These are phyloP conservation scores for Pao palembangensis DNA, from an alignment of 2,113 vertebrate genomes.

Conservation along the genomic window DNA sequence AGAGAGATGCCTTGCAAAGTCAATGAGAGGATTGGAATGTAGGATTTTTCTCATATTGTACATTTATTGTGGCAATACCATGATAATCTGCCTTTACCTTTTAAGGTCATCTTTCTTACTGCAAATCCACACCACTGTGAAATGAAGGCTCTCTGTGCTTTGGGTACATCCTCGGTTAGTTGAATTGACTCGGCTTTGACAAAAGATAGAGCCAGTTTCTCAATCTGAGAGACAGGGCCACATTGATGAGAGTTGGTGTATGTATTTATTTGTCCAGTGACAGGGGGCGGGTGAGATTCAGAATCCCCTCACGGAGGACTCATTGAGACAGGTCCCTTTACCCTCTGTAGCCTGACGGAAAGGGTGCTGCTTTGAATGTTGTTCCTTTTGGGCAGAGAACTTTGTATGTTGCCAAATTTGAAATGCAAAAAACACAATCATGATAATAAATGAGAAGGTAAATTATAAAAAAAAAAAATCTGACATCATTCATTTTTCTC, in stretches of 20 bases:
- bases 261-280: conserved; percentile 21
- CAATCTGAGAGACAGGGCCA: too few relatives aligned
- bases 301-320: conserved; percentile 17
- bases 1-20: conserved; percentile 40
- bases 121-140: conserved; percentile 44
- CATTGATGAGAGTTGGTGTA: too few relatives aligned
- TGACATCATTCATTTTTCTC: too few relatives aligned
- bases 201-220: too few relatives aligned
- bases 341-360: conserved; percentile 13
- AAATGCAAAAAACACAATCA: too few relatives aligned
- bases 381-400: background rate
- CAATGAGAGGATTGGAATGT: conserved; percentile 36
- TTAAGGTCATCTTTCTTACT: conserved; percentile 41
- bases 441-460: too few relatives aligned
- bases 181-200: conserved; percentile 29
- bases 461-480: too few relatives aligned
- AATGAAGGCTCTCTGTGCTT: conserved; percentile 34
- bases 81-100: conserved; percentile 49
- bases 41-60: conserved; percentile 54
- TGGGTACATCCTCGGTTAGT: conserved; percentile 25
- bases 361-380: conserved; percentile 10
- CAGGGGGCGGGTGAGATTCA: conserved; percentile 29
- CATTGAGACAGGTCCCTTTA: conserved; percentile 2
- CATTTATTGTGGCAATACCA: conserved; percentile 60
- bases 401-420: too few relatives aligned